phyloP scores from a whole-genome alignment of 92 coral and sea anemone genomes.

The Epizoanthus rinbou region DNA sequence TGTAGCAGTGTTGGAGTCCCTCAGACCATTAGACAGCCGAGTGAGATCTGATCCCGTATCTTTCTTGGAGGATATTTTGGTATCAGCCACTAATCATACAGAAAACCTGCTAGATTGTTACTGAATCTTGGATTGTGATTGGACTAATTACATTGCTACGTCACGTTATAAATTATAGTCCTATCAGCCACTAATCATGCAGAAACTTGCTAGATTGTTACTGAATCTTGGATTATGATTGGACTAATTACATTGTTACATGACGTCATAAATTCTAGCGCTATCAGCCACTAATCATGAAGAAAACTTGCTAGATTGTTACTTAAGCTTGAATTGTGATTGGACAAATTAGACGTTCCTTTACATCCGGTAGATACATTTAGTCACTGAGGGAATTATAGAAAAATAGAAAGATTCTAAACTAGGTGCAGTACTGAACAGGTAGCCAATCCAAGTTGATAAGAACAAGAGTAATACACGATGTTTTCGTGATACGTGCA shows the following conservation, averaged over 20 bases:
- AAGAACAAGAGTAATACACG: too few species aligned
- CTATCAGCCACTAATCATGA: conserved; percentile 64
- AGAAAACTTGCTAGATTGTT: conserved; percentile 89
- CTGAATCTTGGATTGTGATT: conserved; percentile 37
- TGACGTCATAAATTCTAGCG: not conserved
- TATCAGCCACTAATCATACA: conserved; percentile 65
- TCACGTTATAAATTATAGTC: not conserved
- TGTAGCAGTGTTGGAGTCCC: conserved; percentile 41
- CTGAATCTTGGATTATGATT: conserved; percentile 36
- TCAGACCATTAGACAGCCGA: conserved; percentile 55
- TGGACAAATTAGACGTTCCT: not conserved
- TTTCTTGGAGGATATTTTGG: conserved; percentile 79
- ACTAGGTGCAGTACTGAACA: too few species aligned
- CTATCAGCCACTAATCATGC: conserved; percentile 65
- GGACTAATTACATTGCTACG: not conserved
- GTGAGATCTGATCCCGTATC: conserved; percentile 78
- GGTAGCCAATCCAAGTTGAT: too few species aligned
- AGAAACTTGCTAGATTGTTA: conserved; percentile 89
- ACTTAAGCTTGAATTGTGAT: conserved; percentile 46
- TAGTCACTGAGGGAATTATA: too few species aligned
- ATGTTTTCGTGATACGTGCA: too few species aligned
- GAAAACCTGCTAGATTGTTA: conserved; percentile 93
- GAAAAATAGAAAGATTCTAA: too few species aligned
- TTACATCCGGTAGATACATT: too few species aligned
- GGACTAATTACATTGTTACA: not conserved